Conservation (phyloP, 2,797 vertebrate species). For the Carduelis carduelis region DNA sequence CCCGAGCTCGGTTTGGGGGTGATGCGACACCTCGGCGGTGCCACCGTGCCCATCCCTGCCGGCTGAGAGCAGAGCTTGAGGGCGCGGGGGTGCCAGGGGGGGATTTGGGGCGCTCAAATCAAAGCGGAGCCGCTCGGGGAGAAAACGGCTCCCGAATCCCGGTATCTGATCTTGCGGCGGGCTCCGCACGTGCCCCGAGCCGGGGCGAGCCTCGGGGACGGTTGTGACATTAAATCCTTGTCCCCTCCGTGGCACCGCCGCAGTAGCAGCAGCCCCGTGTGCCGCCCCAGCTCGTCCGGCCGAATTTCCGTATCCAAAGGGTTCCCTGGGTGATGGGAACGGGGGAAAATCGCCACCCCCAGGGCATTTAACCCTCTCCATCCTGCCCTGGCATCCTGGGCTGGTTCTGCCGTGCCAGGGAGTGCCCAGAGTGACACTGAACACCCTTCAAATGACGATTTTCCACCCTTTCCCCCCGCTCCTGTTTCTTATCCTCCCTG, state of each 20-base stretch:
- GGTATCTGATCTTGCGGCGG: not conserved
- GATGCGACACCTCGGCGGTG: accelerated
- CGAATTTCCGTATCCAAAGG: not conserved
- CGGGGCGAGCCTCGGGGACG: accelerated
- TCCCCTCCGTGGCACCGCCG: not conserved
- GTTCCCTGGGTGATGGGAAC: not conserved
- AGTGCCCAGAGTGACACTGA: not conserved
- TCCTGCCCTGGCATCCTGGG: not conserved
- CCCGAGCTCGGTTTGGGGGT: accelerated
- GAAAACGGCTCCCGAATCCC: not conserved
- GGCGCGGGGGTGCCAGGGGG: too few species aligned
- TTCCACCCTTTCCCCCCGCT: not conserved
- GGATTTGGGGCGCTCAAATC: not conserved
- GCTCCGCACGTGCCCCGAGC: not conserved
- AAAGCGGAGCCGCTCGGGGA: not conserved
- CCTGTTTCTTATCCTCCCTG: not conserved
- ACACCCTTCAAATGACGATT: not conserved
- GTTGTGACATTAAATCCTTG: accelerated
- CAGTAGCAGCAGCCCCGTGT: not conserved
- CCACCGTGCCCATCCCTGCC: not conserved
- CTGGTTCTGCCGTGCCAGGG: not conserved
- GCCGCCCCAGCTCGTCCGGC: not conserved
- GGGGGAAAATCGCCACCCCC: accelerated
- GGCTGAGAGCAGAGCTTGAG: accelerated
- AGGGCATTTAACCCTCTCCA: not conserved